Conservation (phyloP, 2,888 invertebrate species). For the Agriopis leucophaearia region DNA sequence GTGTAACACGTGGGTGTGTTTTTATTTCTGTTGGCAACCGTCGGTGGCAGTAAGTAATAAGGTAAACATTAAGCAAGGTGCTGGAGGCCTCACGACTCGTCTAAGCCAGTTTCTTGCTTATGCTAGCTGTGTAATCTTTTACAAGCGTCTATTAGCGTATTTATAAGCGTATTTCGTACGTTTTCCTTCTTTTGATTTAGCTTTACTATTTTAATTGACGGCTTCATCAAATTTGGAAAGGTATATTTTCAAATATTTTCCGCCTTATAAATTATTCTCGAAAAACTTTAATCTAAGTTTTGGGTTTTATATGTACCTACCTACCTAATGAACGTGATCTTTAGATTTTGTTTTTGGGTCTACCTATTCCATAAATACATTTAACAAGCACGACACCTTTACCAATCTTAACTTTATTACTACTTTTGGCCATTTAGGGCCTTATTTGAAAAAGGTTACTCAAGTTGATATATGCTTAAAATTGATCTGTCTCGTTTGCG, state of each 20-base stretch:
- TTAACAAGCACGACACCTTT: no score
- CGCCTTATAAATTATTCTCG: not conserved
- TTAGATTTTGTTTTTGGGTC: no score
- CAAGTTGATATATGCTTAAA: no score
- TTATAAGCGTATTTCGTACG: conserved; percentile 31
- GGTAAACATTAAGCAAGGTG: conserved; percentile 77
- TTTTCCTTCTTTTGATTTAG: conserved; percentile 19
- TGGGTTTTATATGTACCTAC: no score
- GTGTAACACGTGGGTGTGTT: conserved; percentile 69
- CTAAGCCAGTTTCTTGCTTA: conserved; percentile 55
- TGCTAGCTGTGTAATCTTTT: conserved; percentile 31
- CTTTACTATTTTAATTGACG: conserved; percentile 8
- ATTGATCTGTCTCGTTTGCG: no score
- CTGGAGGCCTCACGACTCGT: conserved; percentile 67
- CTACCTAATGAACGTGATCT: no score
- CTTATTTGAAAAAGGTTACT: no score
- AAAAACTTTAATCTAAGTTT: no score
- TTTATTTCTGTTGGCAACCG: conserved; percentile 72
- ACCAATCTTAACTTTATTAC: no score
- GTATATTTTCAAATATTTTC: not conserved
- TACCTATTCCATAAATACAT: no score
- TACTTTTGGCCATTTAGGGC: no score
- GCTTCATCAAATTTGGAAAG: not conserved
- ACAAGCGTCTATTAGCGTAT: conserved; percentile 23
- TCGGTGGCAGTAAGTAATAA: conserved; percentile 79